These are phyloP conservation scores for Riparia riparia DNA, from an alignment of 2,113 vertebrate species.

Conservation along the genomic window DNA sequence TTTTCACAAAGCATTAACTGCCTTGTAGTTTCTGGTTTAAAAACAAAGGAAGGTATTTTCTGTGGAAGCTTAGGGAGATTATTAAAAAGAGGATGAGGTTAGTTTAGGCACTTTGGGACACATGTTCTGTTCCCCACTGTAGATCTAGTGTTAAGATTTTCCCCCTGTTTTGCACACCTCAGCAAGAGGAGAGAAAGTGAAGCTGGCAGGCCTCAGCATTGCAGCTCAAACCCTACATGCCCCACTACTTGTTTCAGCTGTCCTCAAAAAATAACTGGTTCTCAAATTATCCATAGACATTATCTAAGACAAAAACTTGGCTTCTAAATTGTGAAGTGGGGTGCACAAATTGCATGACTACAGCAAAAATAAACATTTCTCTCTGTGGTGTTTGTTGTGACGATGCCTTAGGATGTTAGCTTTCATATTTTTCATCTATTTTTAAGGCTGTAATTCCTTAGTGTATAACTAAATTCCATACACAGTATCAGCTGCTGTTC, in stretches of 20 bases:
- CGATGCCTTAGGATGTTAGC: not conserved
- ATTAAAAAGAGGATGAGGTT: not conserved
- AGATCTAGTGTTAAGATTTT: not conserved
- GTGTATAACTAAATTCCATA: accelerated
- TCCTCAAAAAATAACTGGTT: not conserved
- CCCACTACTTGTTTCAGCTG: not conserved
- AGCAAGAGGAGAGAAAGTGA: not conserved
- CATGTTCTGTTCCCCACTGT: not conserved
- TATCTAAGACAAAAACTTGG: not conserved
- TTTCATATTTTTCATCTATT: not conserved
- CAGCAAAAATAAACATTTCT: accelerated
- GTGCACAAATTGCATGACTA: not conserved
- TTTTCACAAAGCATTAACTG: not conserved
- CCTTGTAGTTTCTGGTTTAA: not conserved
- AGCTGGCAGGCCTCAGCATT: not conserved
- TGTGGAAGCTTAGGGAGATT: not conserved
- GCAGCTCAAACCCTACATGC: not conserved
- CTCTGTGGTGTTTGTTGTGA: not conserved
- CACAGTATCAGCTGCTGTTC: accelerated
- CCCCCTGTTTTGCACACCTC: not conserved
- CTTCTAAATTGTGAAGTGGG: not conserved
- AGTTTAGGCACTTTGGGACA: not conserved
- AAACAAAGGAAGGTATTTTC: not conserved
- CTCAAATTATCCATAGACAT: accelerated
- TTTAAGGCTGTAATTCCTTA: not conserved